Conservation (phyloP, 2,113 vertebrate species). For the Leucoraja erinaceus region DNA sequence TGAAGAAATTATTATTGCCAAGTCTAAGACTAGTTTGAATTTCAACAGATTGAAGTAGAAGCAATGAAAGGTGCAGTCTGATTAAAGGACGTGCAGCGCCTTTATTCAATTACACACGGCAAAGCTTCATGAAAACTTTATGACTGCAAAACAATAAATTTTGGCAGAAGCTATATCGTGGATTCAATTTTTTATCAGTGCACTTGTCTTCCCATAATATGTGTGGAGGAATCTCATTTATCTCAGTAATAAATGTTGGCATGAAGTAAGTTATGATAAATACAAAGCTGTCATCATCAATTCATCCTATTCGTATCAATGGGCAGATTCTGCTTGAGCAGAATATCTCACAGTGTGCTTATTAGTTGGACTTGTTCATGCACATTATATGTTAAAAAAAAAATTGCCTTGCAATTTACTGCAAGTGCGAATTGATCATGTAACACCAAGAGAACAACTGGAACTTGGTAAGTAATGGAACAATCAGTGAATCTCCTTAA, state of each 20-base stretch:
- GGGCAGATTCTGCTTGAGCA: neutral
- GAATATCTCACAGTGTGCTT: neutral
- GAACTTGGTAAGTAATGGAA: neutral
- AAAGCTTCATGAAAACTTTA: neutral
- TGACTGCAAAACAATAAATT: neutral
- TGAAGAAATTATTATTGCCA: neutral
- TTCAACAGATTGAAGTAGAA: neutral
- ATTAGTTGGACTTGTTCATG: neutral
- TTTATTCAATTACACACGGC: neutral
- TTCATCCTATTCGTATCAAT: neutral
- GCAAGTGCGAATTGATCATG: neutral
- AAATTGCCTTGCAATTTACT: neutral
- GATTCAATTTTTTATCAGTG: neutral
- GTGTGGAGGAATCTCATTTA: neutral
- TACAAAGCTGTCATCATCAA: neutral
- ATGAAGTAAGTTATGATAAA: neutral
- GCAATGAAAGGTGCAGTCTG: neutral
- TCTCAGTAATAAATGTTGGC: conserved; percentile 3
- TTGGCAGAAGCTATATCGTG: neutral
- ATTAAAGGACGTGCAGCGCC: neutral
- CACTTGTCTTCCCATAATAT: neutral
- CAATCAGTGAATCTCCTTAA: neutral
- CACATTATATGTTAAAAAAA: neutral
- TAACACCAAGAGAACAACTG: no score
- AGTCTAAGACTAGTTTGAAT: neutral